phyloP scores from a whole-genome alignment of 2,797 vertebrate genomes.

The Sebastes variabilis region DNA sequence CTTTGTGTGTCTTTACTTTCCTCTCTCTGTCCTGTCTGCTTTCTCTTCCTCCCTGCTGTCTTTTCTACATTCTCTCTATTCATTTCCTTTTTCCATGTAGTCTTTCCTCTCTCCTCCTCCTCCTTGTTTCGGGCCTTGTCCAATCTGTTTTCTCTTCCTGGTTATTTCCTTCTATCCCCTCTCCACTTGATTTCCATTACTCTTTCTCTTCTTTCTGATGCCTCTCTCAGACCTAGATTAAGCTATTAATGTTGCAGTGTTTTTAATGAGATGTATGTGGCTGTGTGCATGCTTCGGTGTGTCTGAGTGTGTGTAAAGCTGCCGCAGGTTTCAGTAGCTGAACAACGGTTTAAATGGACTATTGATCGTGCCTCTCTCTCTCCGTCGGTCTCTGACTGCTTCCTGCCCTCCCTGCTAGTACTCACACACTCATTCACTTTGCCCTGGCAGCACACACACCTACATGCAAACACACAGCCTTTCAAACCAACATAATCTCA shows the following conservation, averaged over 20 bases:
- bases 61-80: not conserved
- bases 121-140: not conserved
- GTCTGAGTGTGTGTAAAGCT: not conserved
- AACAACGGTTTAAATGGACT: constrained; percentile 47
- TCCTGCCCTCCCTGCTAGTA: constrained; percentile 9
- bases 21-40: not conserved
- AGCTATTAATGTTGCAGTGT: constrained; percentile 21
- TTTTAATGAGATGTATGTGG: constrained; percentile 29
- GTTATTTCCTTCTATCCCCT: not conserved
- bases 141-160: not conserved
- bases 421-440: constrained; percentile 14
- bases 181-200: constrained; percentile 13
- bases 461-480: not conserved
- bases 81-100: not conserved
- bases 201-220: not conserved
- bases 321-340: constrained; percentile 15
- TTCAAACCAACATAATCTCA: not conserved
- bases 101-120: not conserved
- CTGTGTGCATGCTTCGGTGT: constrained; percentile 2
- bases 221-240: constrained; percentile 5
- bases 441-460: not conserved
- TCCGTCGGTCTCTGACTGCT: constrained; percentile 10
- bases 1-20: not conserved
- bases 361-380: constrained; percentile 41
- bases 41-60: not conserved